A percentile compares a stretch with the other conserved stretches of the same genome.
Conservation (phyloP, 1,140 invertebrate genomes). For the Globodera ellingtonae region DNA sequence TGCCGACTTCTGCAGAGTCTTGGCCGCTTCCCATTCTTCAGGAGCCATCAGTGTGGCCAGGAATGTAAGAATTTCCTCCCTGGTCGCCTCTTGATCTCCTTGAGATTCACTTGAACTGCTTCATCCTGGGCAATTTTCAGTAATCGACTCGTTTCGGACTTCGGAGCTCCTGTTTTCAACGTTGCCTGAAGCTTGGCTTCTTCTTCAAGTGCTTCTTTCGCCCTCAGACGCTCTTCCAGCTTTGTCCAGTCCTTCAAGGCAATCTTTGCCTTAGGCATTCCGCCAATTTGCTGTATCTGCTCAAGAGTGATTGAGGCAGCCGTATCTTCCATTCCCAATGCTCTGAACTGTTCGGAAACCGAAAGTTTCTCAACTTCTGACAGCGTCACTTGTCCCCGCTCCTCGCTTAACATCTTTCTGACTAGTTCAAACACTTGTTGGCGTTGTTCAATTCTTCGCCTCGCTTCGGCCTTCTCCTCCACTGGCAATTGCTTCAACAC, state of each 20-base stretch:
- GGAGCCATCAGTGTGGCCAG: neutral
- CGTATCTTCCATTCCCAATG: too few relatives aligned
- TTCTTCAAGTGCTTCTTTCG: slow-evolving; percentile 13
- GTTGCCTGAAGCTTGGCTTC: neutral
- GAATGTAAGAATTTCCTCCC: neutral
- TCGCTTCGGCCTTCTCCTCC: neutral
- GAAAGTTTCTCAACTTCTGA: too few relatives aligned
- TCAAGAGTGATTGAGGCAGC: too few relatives aligned
- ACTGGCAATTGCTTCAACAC: neutral
- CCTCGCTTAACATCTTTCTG: too few relatives aligned
- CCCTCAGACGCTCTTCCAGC: slow-evolving; percentile 4
- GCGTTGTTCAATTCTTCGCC: neutral
- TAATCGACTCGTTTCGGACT: too few relatives aligned
- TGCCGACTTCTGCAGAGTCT: slow-evolving; percentile 5
- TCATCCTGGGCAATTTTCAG: neutral
- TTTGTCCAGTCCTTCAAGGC: neutral
- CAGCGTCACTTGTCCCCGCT: too few relatives aligned
- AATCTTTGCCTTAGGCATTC: too few relatives aligned
- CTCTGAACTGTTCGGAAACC: too few relatives aligned
- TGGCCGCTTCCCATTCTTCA: slow-evolving; percentile 15
- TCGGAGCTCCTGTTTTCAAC: too few relatives aligned
- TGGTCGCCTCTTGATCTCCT: neutral
- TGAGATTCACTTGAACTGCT: neutral
- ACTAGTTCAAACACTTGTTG: too few relatives aligned
- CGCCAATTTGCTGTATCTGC: too few relatives aligned